Percentiles rank a stretch among this genome's conserved stretches.
Conservation (phyloP, 2,888 invertebrate species). For the Lepidocyrtinus sp. region DNA sequence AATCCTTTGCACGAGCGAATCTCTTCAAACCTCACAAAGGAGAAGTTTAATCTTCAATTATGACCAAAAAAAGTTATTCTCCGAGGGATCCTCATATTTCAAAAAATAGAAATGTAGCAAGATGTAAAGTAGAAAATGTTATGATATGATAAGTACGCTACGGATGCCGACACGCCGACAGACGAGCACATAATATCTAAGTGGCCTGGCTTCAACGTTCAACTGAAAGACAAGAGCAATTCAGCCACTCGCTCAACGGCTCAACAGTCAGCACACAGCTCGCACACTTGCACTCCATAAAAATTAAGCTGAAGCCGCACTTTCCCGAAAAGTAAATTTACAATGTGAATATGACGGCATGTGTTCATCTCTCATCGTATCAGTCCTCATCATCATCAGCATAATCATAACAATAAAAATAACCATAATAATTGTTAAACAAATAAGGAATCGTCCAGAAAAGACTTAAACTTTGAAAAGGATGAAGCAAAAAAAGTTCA, state of each 20-base stretch:
- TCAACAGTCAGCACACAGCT: too few relatives aligned
- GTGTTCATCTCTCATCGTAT: too few relatives aligned
- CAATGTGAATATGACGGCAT: slow-evolving; percentile 28
- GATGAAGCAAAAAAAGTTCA: not conserved
- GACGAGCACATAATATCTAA: slow-evolving; percentile 36
- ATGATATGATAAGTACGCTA: not conserved
- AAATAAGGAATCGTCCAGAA: slow-evolving; percentile 44
- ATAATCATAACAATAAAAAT: slow-evolving; percentile 48
- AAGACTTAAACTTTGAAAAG: not conserved
- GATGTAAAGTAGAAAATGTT: too few relatives aligned
- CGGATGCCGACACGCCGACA: slow-evolving; percentile 29
- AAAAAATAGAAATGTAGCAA: too few relatives aligned
- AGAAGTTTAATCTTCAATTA: not conserved
- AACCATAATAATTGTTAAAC: slow-evolving; percentile 55
- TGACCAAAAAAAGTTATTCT: not conserved
- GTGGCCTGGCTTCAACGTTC: not conserved
- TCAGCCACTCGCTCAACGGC: too few relatives aligned
- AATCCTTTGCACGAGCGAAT: not conserved
- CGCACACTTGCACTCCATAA: too few relatives aligned
- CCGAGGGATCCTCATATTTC: too few relatives aligned
- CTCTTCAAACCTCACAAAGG: too few relatives aligned
- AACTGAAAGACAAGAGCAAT: too few relatives aligned
- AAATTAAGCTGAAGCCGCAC: too few relatives aligned
- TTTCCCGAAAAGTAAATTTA: not conserved
- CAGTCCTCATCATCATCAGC: slow-evolving; percentile 33